Evolutionary conservation across 2,797 vertebrate genomes (phyloP), one percentile per base, ranked within the genome.

Genomic region (Pogoniulus pusillus): DNA sequence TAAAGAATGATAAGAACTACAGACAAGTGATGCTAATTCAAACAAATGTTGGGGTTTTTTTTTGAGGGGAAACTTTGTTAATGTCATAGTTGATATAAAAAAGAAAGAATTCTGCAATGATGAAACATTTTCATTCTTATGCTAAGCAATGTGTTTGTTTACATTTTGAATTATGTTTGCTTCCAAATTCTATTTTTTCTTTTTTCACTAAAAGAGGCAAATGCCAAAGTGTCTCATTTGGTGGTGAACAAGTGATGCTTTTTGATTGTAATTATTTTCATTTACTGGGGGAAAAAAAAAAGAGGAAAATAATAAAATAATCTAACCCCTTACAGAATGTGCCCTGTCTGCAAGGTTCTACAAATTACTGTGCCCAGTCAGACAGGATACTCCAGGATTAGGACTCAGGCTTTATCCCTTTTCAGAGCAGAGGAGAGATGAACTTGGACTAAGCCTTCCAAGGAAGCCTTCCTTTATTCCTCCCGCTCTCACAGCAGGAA

Each of bases 381-480:
- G 45, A 39, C 8, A 16, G 2, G 2, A 20, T 16, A 27, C 69
- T 34, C 37, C 37, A 68, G 30, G 47, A 53, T 51, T 11, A 55
- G 47, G 62, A 35, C 16, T n/a, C 24, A 16, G 54, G 20, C 45
- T 57, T 32, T 20, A 30, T 5, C 6, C 45, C 27, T 55, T 26
- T 65, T 29, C 26, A 57, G 41, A 86, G 77, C 13, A 47, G 30
- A n/a, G 62, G 45, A 30, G 26, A 77, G 16, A 35, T n/a, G 51
- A 30, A 62, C 53, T 47, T 49, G 41, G 62, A 54, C 19, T 2
- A 47, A 94, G 85, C 81, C 70, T 91, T 96, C 92, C 73, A 95
- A 96, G 93, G 82, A 49, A 49, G 47, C 22, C 22, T 79, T 85
- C 55, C 43, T 83, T 85, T 76, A 91, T 77, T 88, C 35, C 76